Base-by-base conservation (phyloP, 2,797 vertebrate genomes). In the Smutsia temminckii region DNA sequence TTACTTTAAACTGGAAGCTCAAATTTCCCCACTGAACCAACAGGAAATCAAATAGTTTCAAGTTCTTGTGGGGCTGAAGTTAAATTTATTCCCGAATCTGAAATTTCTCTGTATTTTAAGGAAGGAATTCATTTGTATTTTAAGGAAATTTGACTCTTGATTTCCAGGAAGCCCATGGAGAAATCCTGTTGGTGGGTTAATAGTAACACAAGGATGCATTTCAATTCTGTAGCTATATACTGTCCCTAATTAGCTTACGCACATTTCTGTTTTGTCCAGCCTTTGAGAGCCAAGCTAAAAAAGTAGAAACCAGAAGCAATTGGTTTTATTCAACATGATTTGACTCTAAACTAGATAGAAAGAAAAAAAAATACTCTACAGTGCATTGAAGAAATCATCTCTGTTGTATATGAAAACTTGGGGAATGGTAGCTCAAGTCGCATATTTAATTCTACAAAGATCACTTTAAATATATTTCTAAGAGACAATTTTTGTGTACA, bases 381-480 rank as follows among this genome's bases (percentile, higher is more conserved):
- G 21, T 78, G 53, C 53, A 64, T 69, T 71, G 20, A 57, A 84
- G 18, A 75, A 93, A 83, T 78, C 4, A 16, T 95, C 18, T 68
- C 46, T 85, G 20, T 5, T 57, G 32, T 83, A 78, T 81, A 78
- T 57, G 21, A 59, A 79, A 27, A 63, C 14, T 37, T 87, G 63
- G 77, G n/a, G 14, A 74, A 49, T 40, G 77, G 32, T 6, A 91
- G 34, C 25, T 90, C 51, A 88, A 64, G 57, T 85, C 37, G 88
- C 13, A 51, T 29, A 88, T 85, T 90, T 77, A 88, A 34, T 78
- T 91, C 59, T 75, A 23, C 25, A 90, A 87, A 81, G 80, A 77
- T 59, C 5, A 59, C 17, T 79, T 91, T 63, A n/a, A 63, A 25
- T 83, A 53, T 91, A 10, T 92, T 25, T 25, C 51, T 61, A 85